Base-by-base conservation (phyloP, 2,113 vertebrate genomes). In the Pagrus major region DNA sequence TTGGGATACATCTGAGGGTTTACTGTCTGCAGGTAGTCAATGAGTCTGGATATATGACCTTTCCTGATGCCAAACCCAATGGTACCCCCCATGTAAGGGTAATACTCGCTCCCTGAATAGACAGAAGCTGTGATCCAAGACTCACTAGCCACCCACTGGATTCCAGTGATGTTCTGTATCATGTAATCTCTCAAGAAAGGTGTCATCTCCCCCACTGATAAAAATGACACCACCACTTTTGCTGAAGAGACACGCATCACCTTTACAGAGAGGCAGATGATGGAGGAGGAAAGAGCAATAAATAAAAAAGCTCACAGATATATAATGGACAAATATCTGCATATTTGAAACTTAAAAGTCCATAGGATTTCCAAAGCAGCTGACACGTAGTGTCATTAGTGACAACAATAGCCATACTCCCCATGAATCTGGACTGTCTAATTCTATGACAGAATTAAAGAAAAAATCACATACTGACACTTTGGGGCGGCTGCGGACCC, bases 111-210 rank as follows among this genome's bases (percentile, higher is more conserved):
- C 55, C 81, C 86, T 51, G 93, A 82, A 31, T 95, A 94, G 29
- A 94, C 76, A 16, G 93, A 92, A 12, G 94, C 86, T 61, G 93
- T 95, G 39, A 95, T 86, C 94, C 94, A 95, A 31, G 93, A 94
- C 74, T 95, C 94, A 27, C 95, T 95, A 10, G 95, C 95, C 66
- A 95, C 91, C 95, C 95, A 95, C 64, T 94, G 94, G 51, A 94
- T 92, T 12, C 93, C 94, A 49, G 92, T 94, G 73, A 95, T 88
- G 77, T 95, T 95, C 61, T 93, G 91, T 6, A 41, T 76, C 86
- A 93, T 94, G 78, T 93, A 94, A 60, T 95, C 95, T 33, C 51
- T 90, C 52, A 95, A 33, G 58, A 95, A 94, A 0, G 93, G 94
- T 7, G 86, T 93, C 81, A 95, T 90, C 76, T 95, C 95, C 5